Conservation (phyloP, 1,140 invertebrate genomes). For the Hyphantria cunea region DNA sequence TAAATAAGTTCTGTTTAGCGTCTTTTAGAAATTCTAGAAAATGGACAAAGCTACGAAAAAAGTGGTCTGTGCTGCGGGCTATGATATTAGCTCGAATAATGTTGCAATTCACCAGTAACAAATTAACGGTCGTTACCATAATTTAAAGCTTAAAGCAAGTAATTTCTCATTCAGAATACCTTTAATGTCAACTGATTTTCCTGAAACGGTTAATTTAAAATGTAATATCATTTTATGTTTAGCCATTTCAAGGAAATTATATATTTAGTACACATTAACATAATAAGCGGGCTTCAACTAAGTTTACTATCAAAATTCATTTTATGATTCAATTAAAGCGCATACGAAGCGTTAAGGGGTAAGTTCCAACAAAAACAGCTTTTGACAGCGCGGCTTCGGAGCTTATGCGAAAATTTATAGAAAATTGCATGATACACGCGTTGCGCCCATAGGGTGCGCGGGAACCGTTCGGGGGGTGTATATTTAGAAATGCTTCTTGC, state of each 20-base stretch:
- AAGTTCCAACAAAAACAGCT: slow-evolving; percentile 70
- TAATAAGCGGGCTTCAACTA: too few species aligned
- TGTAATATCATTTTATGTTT: neutral
- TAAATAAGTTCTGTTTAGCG: slow-evolving; percentile 6
- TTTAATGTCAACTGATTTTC: slow-evolving; percentile 11
- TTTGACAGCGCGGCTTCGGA: slow-evolving; percentile 76
- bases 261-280: neutral
- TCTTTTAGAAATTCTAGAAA: slow-evolving; percentile 16
- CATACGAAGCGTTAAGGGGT: slow-evolving; percentile 36
- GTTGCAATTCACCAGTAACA: slow-evolving; percentile 17
- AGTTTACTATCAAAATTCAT: slow-evolving; percentile 20
- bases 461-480: slow-evolving; percentile 65
- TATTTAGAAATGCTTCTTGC: slow-evolving; percentile 70
- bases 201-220: slow-evolving; percentile 2
- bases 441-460: slow-evolving; percentile 73
- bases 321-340: slow-evolving; percentile 72
- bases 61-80: slow-evolving; percentile 10
- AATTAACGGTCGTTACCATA: slow-evolving; percentile 18
- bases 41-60: slow-evolving; percentile 10
- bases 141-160: slow-evolving; percentile 18
- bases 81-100: slow-evolving; percentile 18
- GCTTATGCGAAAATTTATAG: slow-evolving; percentile 80
- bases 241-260: neutral
- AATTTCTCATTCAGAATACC: slow-evolving; percentile 21
- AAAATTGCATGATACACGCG: slow-evolving; percentile 78